phyloP scores from a whole-genome alignment of 2,797 vertebrate genomes.

The Petrocephalus sullivani region DNA sequence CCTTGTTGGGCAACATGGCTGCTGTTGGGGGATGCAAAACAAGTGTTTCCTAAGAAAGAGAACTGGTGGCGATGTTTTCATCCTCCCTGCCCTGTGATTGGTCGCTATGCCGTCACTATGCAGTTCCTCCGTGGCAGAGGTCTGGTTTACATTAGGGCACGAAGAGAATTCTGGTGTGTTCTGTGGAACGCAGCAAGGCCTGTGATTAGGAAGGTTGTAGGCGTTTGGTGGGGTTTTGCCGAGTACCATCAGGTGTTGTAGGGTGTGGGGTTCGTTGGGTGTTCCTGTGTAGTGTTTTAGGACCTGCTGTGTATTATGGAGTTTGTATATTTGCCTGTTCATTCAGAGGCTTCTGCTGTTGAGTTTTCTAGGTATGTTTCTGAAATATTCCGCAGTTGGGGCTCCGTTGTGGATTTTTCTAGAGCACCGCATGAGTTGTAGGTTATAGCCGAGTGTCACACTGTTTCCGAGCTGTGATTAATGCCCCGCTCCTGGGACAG shows the following conservation, averaged over 20 bases:
- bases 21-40: not conserved
- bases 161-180: not conserved
- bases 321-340: not conserved
- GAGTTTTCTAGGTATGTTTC: not conserved
- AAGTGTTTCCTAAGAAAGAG: not conserved
- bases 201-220: not conserved
- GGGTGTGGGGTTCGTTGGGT: not conserved
- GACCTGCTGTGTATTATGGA: not conserved
- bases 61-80: not conserved
- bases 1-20: not conserved
- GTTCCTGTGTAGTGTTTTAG: not conserved
- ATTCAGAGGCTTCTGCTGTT: not conserved
- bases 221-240: not conserved
- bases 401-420: not conserved
- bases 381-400: not conserved
- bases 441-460: not conserved
- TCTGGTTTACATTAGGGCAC: not conserved
- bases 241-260: not conserved
- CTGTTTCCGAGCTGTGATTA: conserved; percentile 26
- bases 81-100: not conserved
- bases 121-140: not conserved
- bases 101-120: not conserved
- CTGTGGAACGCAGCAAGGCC: not conserved
- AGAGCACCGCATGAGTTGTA: not conserved
- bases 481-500: conserved; percentile 18